phyloP scores from a whole-genome alignment of 2,888 invertebrate genomes.

The Euclidia mi region DNA sequence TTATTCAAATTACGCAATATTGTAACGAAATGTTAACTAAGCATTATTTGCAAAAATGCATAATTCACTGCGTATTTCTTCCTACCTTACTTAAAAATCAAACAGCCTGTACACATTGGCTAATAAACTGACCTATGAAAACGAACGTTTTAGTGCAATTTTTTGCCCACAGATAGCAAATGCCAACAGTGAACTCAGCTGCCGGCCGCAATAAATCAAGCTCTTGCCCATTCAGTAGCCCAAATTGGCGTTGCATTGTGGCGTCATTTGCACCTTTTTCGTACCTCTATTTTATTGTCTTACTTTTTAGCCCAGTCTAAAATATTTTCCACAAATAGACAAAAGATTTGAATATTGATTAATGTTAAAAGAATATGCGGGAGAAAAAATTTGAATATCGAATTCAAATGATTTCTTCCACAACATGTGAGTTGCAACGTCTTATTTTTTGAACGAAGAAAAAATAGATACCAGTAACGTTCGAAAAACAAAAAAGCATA shows the following conservation, averaged over 20 bases:
- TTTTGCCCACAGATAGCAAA: conserved; percentile 50
- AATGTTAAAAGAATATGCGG: no score
- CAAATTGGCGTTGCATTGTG: conserved; percentile 61
- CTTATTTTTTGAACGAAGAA: conserved; percentile 43
- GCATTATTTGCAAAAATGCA: no score
- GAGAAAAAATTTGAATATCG: no score
- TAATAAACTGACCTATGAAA: conserved; percentile 75
- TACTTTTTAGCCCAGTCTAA: conserved; percentile 12
- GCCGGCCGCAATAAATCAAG: conserved; percentile 75
- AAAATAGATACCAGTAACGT: conserved; percentile 63
- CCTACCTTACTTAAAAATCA: no score
- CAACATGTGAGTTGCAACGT: conserved; percentile 55
- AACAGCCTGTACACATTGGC: conserved; percentile 52
- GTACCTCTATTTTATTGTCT: conserved; percentile 40
- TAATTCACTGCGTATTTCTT: no score
- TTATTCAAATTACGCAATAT: no score
- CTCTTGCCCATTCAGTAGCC: conserved; percentile 67
- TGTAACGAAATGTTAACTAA: no score
- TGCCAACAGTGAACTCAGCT: conserved; percentile 70
- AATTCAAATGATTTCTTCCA: conserved; percentile 36
- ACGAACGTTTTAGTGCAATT: conserved; percentile 68
- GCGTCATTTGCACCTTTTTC: conserved; percentile 52
- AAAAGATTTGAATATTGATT: no score
- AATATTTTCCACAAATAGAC: background rate
- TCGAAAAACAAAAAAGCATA: conserved; percentile 71